Evolutionary conservation across 2,888 invertebrate genomes (phyloP).

Genomic region (Dynastes tityus): DNA sequence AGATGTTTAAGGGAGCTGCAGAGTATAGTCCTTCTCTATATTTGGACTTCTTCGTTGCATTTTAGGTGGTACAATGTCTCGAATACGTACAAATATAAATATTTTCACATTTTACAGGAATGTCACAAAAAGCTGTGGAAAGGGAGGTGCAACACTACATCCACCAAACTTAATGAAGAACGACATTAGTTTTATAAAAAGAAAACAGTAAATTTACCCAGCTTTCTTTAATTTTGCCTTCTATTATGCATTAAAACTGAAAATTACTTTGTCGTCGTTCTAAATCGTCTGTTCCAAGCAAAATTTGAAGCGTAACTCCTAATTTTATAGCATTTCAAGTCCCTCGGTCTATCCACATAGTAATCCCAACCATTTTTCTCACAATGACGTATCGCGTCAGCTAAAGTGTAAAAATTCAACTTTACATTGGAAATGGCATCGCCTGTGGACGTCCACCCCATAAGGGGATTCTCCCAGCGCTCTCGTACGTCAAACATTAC

Average conservation of each 20-base stretch:
- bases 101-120: no score
- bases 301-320: conserved; percentile 91
- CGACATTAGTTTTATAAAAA: no score
- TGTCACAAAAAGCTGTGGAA: no score
- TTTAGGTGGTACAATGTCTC: no score
- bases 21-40: no score
- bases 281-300: conserved; percentile 91
- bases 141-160: no score
- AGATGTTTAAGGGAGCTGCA: no score
- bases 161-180: no score
- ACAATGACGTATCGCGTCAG: conserved; percentile 91
- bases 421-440: conserved; percentile 93
- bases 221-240: no score
- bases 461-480: conserved; percentile 82
- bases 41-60: no score
- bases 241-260: background rate
- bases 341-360: conserved; percentile 83
- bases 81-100: no score
- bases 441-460: conserved; percentile 96
- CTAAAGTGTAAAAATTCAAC: conserved; percentile 80
- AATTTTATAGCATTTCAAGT: conserved; percentile 71
- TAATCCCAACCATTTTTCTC: conserved; percentile 93
- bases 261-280: conserved; percentile 90
- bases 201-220: no score
- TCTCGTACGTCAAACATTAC: conserved; percentile 58